These are phyloP conservation scores for Melipona bicolor DNA, from an alignment of 2,888 invertebrate species.

Conservation along the genomic window DNA sequence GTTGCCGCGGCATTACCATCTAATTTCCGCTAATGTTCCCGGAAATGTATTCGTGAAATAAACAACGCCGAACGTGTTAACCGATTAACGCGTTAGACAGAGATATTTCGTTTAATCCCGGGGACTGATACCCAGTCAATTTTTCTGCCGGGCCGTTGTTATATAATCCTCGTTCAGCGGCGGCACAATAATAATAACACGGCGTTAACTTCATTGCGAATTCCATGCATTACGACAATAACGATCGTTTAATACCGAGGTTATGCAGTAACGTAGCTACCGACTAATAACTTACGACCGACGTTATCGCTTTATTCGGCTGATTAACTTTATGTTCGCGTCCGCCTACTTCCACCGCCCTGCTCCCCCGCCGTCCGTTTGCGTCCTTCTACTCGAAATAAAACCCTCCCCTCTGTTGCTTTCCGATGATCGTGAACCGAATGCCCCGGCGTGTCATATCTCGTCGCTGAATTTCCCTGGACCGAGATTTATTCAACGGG, in stretches of 20 bases:
- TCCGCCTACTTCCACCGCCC: neutral
- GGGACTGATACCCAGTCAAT: neutral
- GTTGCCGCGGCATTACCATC: neutral
- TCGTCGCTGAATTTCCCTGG: conserved; percentile 10
- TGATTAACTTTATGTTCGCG: conserved; percentile 70
- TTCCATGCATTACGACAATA: conserved; percentile 16
- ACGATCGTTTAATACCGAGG: conserved; percentile 35
- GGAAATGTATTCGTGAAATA: neutral
- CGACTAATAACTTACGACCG: conserved; percentile 56
- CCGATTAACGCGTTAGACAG: neutral
- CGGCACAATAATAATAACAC: conserved; percentile 1
- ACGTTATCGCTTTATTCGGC: conserved; percentile 70
- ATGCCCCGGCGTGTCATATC: conserved; percentile 19
- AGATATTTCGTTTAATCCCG: neutral
- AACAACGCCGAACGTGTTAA: neutral
- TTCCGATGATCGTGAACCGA: conserved; percentile 44
- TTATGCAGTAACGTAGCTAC: conserved; percentile 38
- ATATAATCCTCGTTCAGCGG: neutral
- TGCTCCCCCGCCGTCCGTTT: conserved; percentile 8
- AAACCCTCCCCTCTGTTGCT: conserved; percentile 16
- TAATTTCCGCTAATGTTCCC: neutral
- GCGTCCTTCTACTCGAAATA: conserved; percentile 25
- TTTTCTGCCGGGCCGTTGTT: conserved; percentile 4
- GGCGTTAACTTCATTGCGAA: conserved; percentile 19
- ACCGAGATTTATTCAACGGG: conserved; percentile 32